phyloP scores from a whole-genome alignment of 1,140 invertebrate genomes.

The Parapsyche elsis region DNA sequence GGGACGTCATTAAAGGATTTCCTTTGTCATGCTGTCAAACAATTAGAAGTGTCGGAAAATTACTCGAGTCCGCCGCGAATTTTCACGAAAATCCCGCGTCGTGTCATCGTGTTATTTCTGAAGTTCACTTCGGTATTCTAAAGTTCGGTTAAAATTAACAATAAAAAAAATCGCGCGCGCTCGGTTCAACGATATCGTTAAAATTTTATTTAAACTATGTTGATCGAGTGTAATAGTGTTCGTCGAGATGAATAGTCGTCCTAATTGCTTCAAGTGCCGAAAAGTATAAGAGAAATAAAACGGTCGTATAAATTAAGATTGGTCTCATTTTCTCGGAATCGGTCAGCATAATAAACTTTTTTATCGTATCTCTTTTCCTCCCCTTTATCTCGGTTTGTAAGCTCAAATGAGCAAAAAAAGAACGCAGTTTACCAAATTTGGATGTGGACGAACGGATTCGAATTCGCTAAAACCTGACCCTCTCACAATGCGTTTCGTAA shows the following conservation, averaged over 20 bases:
- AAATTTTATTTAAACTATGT: neutral
- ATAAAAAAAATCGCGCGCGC: no score
- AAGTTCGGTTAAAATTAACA: no score
- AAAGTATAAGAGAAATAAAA: neutral
- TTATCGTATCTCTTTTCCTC: neutral
- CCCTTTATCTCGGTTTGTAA: neutral
- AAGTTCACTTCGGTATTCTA: neutral
- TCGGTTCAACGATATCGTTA: no score
- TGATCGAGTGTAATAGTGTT: neutral
- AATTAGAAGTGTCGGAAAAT: constrained; percentile 44
- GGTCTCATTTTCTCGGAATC: neutral
- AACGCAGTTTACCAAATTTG: constrained; percentile 47
- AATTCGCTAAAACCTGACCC: constrained; percentile 40
- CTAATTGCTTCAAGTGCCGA: neutral
- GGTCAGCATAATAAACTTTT: neutral
- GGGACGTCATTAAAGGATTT: constrained; percentile 46
- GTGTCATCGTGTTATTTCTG: neutral
- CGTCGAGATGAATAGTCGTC: neutral
- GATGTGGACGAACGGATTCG: constrained; percentile 37
- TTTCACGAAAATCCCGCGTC: constrained; percentile 8
- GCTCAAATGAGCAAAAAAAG: neutral
- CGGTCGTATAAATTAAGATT: constrained; percentile 1
- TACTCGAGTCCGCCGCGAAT: neutral
- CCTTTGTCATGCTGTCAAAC: constrained; percentile 37
- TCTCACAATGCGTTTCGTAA: constrained; percentile 47